Conservation (phyloP, 2,888 invertebrate genomes). For the Stenodera caucasica region DNA sequence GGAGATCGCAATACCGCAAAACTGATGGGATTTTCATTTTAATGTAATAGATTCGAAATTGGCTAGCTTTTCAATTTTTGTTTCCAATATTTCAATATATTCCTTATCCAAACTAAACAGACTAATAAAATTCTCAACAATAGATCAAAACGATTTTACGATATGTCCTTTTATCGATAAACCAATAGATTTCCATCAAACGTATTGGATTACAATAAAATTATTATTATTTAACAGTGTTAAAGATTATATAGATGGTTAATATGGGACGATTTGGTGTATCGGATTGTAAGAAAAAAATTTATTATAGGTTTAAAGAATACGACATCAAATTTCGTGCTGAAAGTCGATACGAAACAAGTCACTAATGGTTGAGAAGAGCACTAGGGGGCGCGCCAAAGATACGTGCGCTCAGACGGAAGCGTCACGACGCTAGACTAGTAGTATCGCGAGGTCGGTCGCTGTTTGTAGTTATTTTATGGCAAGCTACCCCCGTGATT, state of each 20-base stretch:
- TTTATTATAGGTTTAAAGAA: constrained; percentile 22
- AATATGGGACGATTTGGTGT: constrained; percentile 14
- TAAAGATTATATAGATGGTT: constrained; percentile 21
- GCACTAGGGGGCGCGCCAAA: constrained; percentile 40
- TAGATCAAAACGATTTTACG: not conserved
- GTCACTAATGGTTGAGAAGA: constrained; percentile 28
- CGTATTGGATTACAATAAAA: no score
- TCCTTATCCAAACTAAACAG: not conserved
- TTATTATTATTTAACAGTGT: no score
- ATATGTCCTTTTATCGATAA: no score
- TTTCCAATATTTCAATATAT: constrained; percentile 3
- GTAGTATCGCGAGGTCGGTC: constrained; percentile 37
- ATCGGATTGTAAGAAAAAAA: constrained; percentile 23
- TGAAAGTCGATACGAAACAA: constrained; percentile 38
- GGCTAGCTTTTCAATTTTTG: constrained; percentile 17
- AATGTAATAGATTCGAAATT: constrained; percentile 19
- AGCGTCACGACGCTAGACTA: constrained; percentile 44
- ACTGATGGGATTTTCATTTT: constrained; percentile 23
- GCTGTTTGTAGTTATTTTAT: constrained; percentile 20
- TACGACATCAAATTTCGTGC: constrained; percentile 28
- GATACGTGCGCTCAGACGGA: constrained; percentile 34
- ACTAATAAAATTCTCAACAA: constrained; percentile 1
- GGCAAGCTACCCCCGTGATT: constrained; percentile 15
- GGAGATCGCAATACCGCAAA: constrained; percentile 13
- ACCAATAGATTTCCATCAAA: no score